A percentile compares a stretch with the other conserved stretches of the same genome.
Conservation (phyloP, 1,140 invertebrate species). For the Copidosoma floridanum region DNA sequence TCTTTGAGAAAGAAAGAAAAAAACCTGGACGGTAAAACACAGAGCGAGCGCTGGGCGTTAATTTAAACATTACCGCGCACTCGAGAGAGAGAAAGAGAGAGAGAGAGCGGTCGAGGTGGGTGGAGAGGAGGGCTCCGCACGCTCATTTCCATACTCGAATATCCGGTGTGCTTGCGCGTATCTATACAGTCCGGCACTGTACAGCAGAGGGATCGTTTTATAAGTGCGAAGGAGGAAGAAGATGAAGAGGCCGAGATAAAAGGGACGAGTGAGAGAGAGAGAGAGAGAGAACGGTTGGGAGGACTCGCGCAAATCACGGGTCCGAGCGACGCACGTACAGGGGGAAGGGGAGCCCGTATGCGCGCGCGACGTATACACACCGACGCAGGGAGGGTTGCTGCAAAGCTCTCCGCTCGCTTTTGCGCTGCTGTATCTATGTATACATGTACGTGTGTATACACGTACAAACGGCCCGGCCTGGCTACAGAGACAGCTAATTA, state of each 20-base stretch:
- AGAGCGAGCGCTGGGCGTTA: background rate
- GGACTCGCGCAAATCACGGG: slow-evolving; percentile 33
- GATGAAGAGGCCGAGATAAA: background rate
- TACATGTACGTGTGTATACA: no score
- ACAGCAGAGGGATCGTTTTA: background rate
- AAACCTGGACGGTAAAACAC: no score
- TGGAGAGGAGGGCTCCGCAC: background rate
- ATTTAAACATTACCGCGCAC: slow-evolving; percentile 7
- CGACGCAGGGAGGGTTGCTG: no score
- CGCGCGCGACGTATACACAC: background rate
- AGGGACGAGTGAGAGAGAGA: background rate
- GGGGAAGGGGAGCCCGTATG: slow-evolving; percentile 20
- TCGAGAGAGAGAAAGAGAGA: no score
- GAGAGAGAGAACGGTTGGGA: slow-evolving; percentile 25
- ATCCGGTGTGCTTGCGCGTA: slow-evolving; percentile 5
- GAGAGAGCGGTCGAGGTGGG: no score
- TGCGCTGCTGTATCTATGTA: slow-evolving; percentile 44
- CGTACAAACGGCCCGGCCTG: slow-evolving; percentile 50
- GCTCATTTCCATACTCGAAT: slow-evolving; percentile 16
- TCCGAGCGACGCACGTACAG: slow-evolving; percentile 39
- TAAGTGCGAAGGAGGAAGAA: background rate
- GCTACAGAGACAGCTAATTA: slow-evolving; percentile 56
- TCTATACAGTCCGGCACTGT: no score
- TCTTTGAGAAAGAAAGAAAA: no score
- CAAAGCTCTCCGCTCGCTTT: slow-evolving; percentile 2